Evolutionary conservation across 2,797 vertebrate species (phyloP).

Genomic region (Psittacula derbiana): DNA sequence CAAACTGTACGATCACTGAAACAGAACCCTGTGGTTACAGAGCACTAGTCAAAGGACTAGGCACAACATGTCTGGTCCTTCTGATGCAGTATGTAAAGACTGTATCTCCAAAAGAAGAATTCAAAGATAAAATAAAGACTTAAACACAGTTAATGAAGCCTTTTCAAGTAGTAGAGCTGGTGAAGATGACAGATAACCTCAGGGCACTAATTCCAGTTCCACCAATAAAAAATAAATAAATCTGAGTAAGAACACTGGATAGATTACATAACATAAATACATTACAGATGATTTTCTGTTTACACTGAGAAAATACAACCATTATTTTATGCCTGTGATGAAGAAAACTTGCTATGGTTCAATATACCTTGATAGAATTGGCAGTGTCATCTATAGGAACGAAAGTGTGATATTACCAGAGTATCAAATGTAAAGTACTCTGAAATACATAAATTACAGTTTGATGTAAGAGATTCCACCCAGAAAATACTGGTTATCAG

Average conservation of each 20-base stretch:
- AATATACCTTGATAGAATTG: neutral
- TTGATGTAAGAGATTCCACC: neutral
- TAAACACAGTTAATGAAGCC: neutral
- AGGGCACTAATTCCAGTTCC: neutral
- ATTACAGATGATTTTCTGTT: neutral
- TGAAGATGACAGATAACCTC: neutral
- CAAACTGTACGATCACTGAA: accelerated
- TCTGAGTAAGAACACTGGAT: neutral
- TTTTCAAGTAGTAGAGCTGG: neutral
- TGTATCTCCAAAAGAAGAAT: neutral
- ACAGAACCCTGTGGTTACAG: neutral
- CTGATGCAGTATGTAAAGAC: neutral
- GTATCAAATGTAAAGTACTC: neutral
- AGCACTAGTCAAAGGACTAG: neutral
- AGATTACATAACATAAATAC: neutral
- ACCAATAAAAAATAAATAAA: neutral
- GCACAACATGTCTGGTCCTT: no score
- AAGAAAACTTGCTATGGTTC: neutral
- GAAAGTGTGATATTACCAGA: neutral
- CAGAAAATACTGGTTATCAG: neutral
- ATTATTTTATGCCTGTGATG: neutral
- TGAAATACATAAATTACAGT: neutral
- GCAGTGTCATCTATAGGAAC: neutral
- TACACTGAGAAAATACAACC: neutral
- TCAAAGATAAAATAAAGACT: neutral